Base-by-base conservation (phyloP, 1,140 invertebrate species). In the Sarcophaga peregrina region DNA sequence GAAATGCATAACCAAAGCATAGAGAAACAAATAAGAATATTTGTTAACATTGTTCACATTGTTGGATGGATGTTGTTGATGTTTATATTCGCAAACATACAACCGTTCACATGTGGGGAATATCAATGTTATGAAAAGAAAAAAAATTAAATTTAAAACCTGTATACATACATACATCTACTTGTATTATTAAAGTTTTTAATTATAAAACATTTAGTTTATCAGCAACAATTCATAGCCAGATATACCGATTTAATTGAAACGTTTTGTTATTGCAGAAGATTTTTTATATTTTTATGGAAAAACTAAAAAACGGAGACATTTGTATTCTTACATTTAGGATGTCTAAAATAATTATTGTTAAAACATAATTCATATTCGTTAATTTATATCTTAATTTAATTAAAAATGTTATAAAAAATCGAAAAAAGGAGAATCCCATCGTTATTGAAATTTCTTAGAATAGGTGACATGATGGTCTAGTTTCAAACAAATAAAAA, bases 151-250 rank as follows among this genome's bases (percentile, higher is more conserved):
- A 74, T 37, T 37, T 37, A 46, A 78, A 48, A 78, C 50, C 5
- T 52, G 8, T 20, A 68, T 58, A 58, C 13, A 58, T 13, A 7
- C 54, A n/a, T 58, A n/a, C 25, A 37, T 58, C 1, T 13, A 58
- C n/a, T 7, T 58, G 54, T 58, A 15, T 58, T n/a, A 76, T 76
- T 76, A 48, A 76, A 52, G 75, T 20, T 78, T 78, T 78, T 78
- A 78, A 20, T 78, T 78, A 20, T n/a, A 78, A 50, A 78, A 78
- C 11, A 20, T 76, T 10, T 76, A n/a, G 13, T 17, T 3, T 15
- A 17, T 15, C 48, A 45, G n/a, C 73, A 68, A 25, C 62, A 68
- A 68, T 17, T 68, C n/a, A 68, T 6, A 52, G 50, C 8, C 20
- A 20, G n/a, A 52, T 13, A 25, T n/a, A n/a, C n/a, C 17, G 5